Conservation (phyloP, 2,113 vertebrate genomes). For the Barbus barbus region DNA sequence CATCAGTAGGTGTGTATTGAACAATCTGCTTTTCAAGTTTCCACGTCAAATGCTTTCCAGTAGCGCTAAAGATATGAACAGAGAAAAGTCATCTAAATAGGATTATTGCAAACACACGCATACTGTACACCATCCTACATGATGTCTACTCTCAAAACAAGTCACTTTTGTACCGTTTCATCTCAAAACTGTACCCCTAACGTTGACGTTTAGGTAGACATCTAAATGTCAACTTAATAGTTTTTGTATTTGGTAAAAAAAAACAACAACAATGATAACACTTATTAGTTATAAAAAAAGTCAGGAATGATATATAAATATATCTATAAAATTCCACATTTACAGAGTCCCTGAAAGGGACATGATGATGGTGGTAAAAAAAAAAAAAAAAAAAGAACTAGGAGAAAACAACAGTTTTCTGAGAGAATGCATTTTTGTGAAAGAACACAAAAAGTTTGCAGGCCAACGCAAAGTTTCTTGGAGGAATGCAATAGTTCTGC, state of each 20-base stretch:
- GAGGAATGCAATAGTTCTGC: no score
- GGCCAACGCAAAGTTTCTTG: no score
- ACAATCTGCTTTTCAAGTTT: not conserved
- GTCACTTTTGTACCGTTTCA: no score
- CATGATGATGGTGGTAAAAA: no score
- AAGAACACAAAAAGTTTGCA: not conserved
- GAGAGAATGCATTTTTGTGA: no score
- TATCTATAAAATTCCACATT: no score
- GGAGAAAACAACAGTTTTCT: no score
- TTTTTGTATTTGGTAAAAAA: not conserved
- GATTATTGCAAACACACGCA: not conserved
- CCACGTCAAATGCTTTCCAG: conserved; percentile 24
- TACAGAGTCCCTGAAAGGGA: no score
- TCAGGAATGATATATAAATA: no score
- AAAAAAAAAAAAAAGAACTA: no score
- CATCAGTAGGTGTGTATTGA: conserved; percentile 17
- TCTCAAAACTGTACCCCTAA: not conserved
- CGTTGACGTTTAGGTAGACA: not conserved
- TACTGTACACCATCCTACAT: not conserved
- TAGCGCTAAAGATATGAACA: not conserved
- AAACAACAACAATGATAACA: no score
- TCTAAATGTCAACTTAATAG: not conserved
- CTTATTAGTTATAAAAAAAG: no score
- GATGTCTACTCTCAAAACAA: not conserved
- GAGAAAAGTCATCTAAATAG: conserved; percentile 20